These are phyloP conservation scores for Okamejei kenojei DNA, from an alignment of 2,797 vertebrate species.

Conservation along the genomic window DNA sequence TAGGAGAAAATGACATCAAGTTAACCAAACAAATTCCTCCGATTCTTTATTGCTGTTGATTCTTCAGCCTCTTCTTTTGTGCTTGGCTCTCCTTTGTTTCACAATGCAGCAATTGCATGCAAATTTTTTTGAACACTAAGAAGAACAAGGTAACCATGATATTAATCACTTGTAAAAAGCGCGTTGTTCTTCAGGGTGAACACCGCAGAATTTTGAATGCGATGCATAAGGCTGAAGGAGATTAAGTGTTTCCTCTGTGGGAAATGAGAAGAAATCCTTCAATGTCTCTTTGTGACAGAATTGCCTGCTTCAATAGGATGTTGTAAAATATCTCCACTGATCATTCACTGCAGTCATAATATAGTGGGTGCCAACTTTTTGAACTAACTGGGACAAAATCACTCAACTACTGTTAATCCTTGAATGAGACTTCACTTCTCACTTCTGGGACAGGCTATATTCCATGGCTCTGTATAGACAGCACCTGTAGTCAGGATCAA, in stretches of 20 bases:
- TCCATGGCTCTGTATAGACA: no score
- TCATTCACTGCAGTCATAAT: neutral
- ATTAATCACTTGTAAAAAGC: conserved; percentile 33
- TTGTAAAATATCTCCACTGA: conserved; percentile 19
- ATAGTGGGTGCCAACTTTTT: neutral
- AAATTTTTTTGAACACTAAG: conserved; percentile 5
- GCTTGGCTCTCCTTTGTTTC: neutral
- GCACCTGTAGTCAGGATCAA: no score
- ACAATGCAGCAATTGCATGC: neutral
- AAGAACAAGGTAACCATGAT: conserved; percentile 10
- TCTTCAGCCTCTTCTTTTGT: neutral
- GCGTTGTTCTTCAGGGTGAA: neutral
- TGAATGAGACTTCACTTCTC: neutral
- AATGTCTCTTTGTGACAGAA: conserved; percentile 16
- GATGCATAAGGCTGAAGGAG: conserved; percentile 10
- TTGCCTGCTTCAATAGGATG: conserved; percentile 22
- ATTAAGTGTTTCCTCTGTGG: conserved; percentile 24
- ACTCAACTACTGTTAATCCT: neutral
- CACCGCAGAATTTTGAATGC: conserved; percentile 10
- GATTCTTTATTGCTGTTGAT: neutral
- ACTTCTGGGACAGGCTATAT: neutral
- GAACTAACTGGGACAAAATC: neutral
- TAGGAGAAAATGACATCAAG: neutral
- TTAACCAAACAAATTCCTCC: neutral
- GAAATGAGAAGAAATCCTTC: conserved; percentile 35